These are phyloP conservation scores for Parotia lawesii DNA, from an alignment of 2,113 vertebrate genomes.

Conservation along the genomic window DNA sequence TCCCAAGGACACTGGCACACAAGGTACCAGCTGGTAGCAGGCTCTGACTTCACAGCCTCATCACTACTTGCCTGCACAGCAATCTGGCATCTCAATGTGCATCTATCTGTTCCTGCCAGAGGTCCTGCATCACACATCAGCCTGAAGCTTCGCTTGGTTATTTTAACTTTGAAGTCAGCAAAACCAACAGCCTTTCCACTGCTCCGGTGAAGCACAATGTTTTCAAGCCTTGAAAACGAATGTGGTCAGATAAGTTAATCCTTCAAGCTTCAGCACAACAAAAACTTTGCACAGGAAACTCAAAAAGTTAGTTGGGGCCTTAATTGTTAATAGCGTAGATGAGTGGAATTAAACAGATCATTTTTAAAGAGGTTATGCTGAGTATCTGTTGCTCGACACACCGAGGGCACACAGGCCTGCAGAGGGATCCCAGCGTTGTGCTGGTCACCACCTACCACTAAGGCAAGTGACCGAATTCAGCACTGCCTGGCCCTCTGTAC, in stretches of 20 bases:
- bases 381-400: not conserved
- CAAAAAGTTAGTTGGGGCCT: not conserved
- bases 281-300: not conserved
- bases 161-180: not conserved
- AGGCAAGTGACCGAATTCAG: rapidly evolving
- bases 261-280: not conserved
- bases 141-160: not conserved
- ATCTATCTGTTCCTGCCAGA: not conserved
- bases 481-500: rapidly evolving
- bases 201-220: not conserved
- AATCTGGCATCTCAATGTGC: not conserved
- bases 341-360: not conserved
- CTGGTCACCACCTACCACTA: not conserved
- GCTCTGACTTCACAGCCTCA: not conserved
- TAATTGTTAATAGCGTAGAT: not conserved
- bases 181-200: not conserved
- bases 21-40: not conserved
- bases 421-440: rapidly evolving
- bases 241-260: not conserved
- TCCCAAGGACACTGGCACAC: not conserved
- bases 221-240: not conserved
- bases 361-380: not conserved
- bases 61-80: no score
- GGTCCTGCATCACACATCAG: not conserved
- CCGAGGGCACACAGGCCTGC: rapidly evolving